A percentile compares a stretch with the other conserved stretches of the same genome.
phyloP scores from a whole-genome alignment of 2,797 vertebrate species.

The Leucoraja ocellata region DNA sequence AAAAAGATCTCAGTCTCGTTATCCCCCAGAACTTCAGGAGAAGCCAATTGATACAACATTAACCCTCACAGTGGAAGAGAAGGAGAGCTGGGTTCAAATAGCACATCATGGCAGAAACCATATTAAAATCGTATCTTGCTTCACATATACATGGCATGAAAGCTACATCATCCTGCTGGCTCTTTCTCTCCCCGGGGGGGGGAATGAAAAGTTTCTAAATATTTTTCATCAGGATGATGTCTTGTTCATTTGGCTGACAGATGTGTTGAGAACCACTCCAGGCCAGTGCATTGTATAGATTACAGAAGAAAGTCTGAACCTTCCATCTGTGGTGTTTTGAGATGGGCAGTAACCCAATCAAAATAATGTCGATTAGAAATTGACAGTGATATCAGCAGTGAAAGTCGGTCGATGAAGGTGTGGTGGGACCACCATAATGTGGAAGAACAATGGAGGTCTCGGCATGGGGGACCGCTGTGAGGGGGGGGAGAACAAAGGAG shows the following conservation, averaged over 20 bases:
- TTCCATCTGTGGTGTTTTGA: background rate
- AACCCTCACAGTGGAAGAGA: background rate
- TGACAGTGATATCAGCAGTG: background rate
- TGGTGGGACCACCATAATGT: too few relatives aligned
- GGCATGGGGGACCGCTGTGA: too few relatives aligned
- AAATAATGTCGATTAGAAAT: background rate
- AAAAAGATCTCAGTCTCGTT: background rate
- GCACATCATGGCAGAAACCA: background rate
- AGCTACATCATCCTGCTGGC: background rate
- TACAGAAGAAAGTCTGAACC: background rate
- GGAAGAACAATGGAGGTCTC: too few relatives aligned
- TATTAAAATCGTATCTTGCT: background rate
- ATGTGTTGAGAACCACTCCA: background rate
- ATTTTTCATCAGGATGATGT: background rate
- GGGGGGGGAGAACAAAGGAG: too few relatives aligned
- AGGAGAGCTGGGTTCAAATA: background rate
- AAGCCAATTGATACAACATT: background rate
- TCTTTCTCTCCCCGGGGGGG: too few relatives aligned
- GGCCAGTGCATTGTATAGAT: background rate
- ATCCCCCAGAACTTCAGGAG: background rate
- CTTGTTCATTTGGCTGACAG: background rate
- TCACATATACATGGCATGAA: background rate
- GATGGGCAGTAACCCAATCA: background rate
- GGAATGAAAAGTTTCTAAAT: background rate
- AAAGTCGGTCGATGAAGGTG: too few relatives aligned